Percentiles rank a stretch among this genome's conserved stretches.
These are phyloP conservation scores for Moxostoma hubbsi DNA, from an alignment of 2,797 vertebrate species.

Conservation along the genomic window DNA sequence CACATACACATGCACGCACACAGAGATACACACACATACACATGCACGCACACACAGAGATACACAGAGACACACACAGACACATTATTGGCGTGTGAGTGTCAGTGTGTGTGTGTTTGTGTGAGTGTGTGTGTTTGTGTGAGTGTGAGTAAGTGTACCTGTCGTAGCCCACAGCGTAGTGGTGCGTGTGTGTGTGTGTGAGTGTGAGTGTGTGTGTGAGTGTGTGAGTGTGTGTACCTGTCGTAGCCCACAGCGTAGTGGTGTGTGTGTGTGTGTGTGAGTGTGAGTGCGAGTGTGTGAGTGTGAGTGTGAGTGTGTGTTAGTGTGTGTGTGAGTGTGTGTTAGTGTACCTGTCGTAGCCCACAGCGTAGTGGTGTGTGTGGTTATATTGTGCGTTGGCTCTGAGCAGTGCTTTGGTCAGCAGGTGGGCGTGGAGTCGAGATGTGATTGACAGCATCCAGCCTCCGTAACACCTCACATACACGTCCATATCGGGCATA, in stretches of 20 bases:
- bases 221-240: constrained; percentile 76
- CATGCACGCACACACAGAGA: too few relatives aligned
- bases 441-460: constrained; percentile 83
- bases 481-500: constrained; percentile 79
- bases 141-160: too few relatives aligned
- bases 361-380: constrained; percentile 77
- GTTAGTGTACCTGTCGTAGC: constrained; percentile 76
- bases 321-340: constrained; percentile 16
- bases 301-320: constrained; percentile 21
- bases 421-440: constrained; percentile 74
- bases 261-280: constrained; percentile 77
- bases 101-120: too few relatives aligned
- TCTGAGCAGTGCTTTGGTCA: constrained; percentile 75
- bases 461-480: constrained; percentile 80
- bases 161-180: too few relatives aligned
- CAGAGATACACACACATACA: too few relatives aligned
- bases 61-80: too few relatives aligned
- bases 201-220: constrained; percentile 78
- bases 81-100: too few relatives aligned
- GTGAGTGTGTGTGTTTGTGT: too few relatives aligned
- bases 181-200: neutral
- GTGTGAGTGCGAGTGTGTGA: too few relatives aligned
- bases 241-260: constrained; percentile 80
- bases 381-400: constrained; percentile 72
- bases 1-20: too few relatives aligned